These are phyloP conservation scores for Lutjanus erythropterus DNA, from an alignment of 2,113 vertebrate species.

Conservation along the genomic window DNA sequence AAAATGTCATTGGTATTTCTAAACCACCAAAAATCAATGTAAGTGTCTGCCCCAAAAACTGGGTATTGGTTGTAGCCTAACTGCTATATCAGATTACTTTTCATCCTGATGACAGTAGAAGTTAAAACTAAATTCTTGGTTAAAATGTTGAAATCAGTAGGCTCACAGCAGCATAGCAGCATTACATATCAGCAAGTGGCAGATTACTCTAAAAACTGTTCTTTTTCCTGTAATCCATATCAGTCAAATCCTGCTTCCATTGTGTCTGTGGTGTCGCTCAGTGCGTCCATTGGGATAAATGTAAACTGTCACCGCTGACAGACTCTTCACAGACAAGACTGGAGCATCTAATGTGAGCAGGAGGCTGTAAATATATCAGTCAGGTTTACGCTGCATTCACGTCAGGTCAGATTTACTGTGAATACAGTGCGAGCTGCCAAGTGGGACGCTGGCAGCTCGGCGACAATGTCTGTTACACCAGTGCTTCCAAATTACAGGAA, in stretches of 20 bases:
- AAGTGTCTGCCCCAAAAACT: background rate
- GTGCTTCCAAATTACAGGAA: background rate
- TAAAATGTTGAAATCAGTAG: background rate
- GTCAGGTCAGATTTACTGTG: slow-evolving; percentile 16
- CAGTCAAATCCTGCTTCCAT: slow-evolving; percentile 20
- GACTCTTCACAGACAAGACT: background rate
- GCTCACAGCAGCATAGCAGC: too few species aligned
- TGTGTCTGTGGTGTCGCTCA: slow-evolving; percentile 1
- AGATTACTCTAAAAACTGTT: background rate
- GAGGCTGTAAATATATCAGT: slow-evolving; percentile 36
- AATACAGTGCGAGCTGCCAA: background rate
- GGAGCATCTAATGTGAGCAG: slow-evolving; percentile 19
- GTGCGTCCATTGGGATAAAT: slow-evolving; percentile 25
- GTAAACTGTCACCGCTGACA: slow-evolving; percentile 35
- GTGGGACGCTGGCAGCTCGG: background rate
- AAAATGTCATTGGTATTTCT: background rate
- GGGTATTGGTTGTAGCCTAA: background rate
- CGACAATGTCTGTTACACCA: background rate
- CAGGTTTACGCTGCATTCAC: slow-evolving; percentile 19
- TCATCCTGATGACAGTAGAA: background rate
- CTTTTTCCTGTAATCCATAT: background rate
- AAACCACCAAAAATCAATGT: background rate
- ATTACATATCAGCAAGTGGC: background rate
- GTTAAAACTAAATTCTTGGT: background rate
- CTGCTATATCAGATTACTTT: background rate